phyloP scores from a whole-genome alignment of 2,888 invertebrate genomes.

The Drosophila hawaiiensis region DNA sequence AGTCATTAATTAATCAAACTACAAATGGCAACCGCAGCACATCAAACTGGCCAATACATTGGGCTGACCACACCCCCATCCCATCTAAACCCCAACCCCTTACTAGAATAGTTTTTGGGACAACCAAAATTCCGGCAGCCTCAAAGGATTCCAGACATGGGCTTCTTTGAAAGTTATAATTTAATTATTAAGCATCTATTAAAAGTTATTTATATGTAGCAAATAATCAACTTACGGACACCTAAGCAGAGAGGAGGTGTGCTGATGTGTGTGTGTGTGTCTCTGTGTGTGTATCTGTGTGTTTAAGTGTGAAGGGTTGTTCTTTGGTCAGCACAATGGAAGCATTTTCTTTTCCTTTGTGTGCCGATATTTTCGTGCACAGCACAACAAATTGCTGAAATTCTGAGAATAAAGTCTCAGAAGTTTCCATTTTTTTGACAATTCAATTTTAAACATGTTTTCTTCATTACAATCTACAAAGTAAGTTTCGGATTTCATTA shows the following conservation, averaged over 20 bases:
- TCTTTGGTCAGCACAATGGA: conserved; percentile 31
- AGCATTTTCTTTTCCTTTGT: conserved; percentile 24
- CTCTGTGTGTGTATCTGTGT: background rate
- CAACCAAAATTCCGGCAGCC: conserved; percentile 8
- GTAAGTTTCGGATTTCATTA: background rate
- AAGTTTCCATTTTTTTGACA: background rate
- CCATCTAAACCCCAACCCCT: background rate
- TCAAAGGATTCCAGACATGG: conserved; percentile 36
- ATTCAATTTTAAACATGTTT: background rate
- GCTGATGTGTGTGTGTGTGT: background rate
- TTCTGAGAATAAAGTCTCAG: background rate
- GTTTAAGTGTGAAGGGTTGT: background rate
- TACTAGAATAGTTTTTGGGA: background rate
- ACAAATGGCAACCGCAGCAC: conserved; percentile 52
- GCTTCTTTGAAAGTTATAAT: conserved; percentile 56
- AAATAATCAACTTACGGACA: conserved; percentile 34
- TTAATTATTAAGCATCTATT: conserved; percentile 69
- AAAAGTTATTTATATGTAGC: conserved; percentile 52
- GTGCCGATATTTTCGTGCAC: background rate
- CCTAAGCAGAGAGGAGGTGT: background rate
- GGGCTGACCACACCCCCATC: conserved; percentile 21
- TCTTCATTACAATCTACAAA: background rate
- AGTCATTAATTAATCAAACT: conserved; percentile 64
- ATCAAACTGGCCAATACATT: conserved; percentile 55
- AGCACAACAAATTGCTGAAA: background rate